These are phyloP conservation scores for Telmatherina bonti DNA, from an alignment of 2,797 vertebrate species.

Conservation along the genomic window DNA sequence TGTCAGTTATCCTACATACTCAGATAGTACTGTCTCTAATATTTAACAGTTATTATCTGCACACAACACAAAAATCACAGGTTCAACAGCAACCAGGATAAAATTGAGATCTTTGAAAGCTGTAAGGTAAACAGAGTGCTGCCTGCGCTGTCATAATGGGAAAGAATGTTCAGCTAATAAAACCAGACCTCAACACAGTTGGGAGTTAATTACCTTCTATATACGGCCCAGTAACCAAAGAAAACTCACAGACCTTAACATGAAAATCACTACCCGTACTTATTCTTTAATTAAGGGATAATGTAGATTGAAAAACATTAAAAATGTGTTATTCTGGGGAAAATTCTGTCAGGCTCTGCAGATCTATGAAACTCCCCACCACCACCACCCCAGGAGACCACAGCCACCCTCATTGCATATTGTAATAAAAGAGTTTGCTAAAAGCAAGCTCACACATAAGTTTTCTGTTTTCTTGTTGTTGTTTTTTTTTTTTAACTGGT, in stretches of 20 bases:
- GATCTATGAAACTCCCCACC: constrained; percentile 12
- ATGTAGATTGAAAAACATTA: constrained; percentile 41
- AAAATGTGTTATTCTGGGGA: constrained; percentile 36
- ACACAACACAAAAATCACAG: constrained; percentile 32
- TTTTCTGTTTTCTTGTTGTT: too few species aligned
- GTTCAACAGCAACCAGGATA: constrained; percentile 34
- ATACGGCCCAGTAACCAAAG: constrained; percentile 27
- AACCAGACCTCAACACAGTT: constrained; percentile 49
- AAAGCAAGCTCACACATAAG: not conserved
- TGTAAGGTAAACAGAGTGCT: constrained; percentile 30
- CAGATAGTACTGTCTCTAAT: constrained; percentile 36
- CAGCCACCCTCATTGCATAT: constrained; percentile 2
- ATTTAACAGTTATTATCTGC: constrained; percentile 34
- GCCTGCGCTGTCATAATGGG: constrained; percentile 45
- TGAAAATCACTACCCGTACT: constrained; percentile 44
- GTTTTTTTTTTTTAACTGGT: not conserved
- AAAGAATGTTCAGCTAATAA: constrained; percentile 45
- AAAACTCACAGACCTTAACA: constrained; percentile 51
- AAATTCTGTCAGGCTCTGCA: constrained; percentile 41
- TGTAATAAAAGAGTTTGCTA: not conserved
- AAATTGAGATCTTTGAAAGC: constrained; percentile 29
- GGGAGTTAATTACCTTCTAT: constrained; percentile 58
- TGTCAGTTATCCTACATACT: constrained; percentile 58
- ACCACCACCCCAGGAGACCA: not conserved
- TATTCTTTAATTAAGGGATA: constrained; percentile 55